Conservation (phyloP, 2,888 invertebrate genomes). For the Cecidostiba fungosa region DNA sequence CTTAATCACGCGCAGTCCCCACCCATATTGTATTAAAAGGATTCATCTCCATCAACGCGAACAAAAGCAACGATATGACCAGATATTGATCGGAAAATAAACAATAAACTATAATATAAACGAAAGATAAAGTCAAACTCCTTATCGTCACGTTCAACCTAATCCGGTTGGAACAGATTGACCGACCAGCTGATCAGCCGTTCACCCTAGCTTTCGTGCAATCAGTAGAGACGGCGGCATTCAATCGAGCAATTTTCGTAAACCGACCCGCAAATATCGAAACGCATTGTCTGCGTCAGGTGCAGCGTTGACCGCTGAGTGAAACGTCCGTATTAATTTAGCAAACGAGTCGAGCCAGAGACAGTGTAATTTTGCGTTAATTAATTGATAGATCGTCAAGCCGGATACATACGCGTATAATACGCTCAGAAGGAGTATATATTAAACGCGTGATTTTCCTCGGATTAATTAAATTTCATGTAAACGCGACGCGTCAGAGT, state of each 20-base stretch:
- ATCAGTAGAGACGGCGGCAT: background rate
- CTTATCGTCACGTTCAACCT: background rate
- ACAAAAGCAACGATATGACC: background rate
- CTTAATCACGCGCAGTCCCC: background rate
- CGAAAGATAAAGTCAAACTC: background rate
- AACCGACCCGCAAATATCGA: slow-evolving; percentile 4
- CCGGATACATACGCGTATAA: slow-evolving; percentile 65
- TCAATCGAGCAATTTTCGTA: slow-evolving; percentile 9
- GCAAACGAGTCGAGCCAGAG: slow-evolving; percentile 46
- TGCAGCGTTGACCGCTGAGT: background rate
- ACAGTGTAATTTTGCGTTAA: slow-evolving; percentile 77
- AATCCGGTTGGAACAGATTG: background rate
- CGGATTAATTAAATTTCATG: slow-evolving; percentile 75
- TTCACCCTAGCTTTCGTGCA: background rate
- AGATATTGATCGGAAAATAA: background rate
- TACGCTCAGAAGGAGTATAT: slow-evolving; percentile 64
- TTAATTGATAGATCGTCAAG: slow-evolving; percentile 78
- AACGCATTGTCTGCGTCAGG: slow-evolving; percentile 1
- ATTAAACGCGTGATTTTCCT: slow-evolving; percentile 72
- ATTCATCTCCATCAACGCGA: background rate
- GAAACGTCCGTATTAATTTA: slow-evolving; percentile 34
- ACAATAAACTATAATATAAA: too few relatives aligned
- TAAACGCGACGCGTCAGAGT: slow-evolving; percentile 66
- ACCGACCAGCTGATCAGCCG: background rate
- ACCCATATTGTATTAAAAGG: background rate